These are phyloP conservation scores for Myopa testacea DNA, from an alignment of 2,888 invertebrate genomes.

Conservation along the genomic window DNA sequence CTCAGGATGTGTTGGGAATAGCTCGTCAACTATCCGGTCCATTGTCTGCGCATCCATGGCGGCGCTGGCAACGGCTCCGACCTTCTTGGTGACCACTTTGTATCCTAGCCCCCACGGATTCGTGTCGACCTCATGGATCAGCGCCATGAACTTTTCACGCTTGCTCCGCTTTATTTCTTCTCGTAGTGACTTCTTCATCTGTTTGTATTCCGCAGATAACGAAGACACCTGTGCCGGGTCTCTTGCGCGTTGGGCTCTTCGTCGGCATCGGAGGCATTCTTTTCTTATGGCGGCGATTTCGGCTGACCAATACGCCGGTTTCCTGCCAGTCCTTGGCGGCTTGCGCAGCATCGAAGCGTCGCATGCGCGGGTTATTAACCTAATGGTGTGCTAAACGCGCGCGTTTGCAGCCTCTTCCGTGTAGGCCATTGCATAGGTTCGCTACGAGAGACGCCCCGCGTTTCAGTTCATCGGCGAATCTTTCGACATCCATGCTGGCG, in stretches of 20 bases:
- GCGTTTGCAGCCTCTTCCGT: background rate
- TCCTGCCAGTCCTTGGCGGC: too few species aligned
- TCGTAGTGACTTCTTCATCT: too few species aligned
- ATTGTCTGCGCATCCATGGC: background rate
- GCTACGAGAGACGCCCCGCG: background rate
- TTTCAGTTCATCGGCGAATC: background rate
- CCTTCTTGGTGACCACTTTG: background rate
- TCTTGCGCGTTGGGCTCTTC: background rate
- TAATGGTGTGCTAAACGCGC: background rate
- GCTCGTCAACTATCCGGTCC: background rate
- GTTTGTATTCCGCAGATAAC: too few species aligned
- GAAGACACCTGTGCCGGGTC: background rate
- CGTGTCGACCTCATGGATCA: background rate
- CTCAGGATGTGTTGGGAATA: background rate
- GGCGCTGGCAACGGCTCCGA: background rate
- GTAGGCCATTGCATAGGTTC: background rate
- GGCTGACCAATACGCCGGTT: background rate
- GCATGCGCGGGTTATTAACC: background rate
- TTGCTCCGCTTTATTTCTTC: too few species aligned
- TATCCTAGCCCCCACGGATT: background rate
- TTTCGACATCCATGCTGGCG: background rate
- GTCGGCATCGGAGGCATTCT: background rate
- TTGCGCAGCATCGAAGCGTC: background rate
- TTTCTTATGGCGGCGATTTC: background rate
- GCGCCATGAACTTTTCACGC: too few species aligned